Conservation (phyloP, 2,888 invertebrate species). For the Itoplectis maculator region DNA sequence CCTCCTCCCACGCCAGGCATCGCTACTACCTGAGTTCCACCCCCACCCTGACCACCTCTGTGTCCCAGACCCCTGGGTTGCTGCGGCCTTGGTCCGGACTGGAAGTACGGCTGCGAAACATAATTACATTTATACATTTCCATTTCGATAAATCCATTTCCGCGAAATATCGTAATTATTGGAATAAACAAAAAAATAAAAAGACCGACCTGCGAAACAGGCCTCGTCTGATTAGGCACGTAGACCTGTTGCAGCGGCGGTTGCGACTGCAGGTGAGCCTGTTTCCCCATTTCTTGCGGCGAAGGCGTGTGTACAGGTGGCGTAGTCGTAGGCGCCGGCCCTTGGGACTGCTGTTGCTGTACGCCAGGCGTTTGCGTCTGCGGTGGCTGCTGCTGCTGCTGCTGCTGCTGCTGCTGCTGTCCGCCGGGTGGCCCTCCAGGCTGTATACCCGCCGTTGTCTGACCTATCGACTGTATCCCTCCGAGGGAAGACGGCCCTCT, state of each 20-base stretch:
- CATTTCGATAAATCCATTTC: neutral
- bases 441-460: conserved; percentile 80
- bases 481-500: conserved; percentile 81
- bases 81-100: conserved; percentile 77
- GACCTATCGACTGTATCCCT: conserved; percentile 80
- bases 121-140: too few relatives aligned
- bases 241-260: conserved; percentile 78
- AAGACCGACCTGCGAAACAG: conserved; percentile 76
- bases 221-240: conserved; percentile 76
- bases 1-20: conserved; percentile 78
- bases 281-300: conserved; percentile 83
- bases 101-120: conserved; percentile 74
- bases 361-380: conserved; percentile 77
- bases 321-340: conserved; percentile 79
- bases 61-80: conserved; percentile 79
- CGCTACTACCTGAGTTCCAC: conserved; percentile 77
- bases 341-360: conserved; percentile 80
- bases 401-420: conserved; percentile 71
- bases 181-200: too few relatives aligned
- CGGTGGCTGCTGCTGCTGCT: conserved; percentile 72
- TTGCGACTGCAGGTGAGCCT: conserved; percentile 80
- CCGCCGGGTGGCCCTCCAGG: conserved; percentile 79
- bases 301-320: conserved; percentile 80
- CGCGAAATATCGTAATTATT: too few relatives aligned
- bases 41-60: conserved; percentile 78